A percentile compares a stretch with the other conserved stretches of the same genome.
These are phyloP conservation scores for Cotesia congregata DNA, from an alignment of 2,888 invertebrate genomes.

Conservation along the genomic window DNA sequence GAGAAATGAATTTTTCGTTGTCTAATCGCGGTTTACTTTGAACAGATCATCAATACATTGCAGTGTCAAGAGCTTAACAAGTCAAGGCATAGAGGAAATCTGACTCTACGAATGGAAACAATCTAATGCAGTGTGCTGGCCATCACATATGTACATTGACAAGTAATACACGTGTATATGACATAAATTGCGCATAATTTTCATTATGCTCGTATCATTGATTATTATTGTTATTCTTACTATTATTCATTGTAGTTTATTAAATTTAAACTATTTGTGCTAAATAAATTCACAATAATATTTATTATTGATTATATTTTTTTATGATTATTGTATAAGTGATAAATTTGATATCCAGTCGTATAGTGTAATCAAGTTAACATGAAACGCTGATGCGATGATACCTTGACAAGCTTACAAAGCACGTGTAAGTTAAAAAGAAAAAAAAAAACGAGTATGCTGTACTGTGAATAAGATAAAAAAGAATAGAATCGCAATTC, in stretches of 20 bases:
- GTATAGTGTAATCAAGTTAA: background rate
- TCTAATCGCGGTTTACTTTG: constrained; percentile 19
- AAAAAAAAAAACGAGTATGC: background rate
- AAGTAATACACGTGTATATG: constrained; percentile 33
- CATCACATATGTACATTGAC: constrained; percentile 31
- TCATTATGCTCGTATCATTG: background rate
- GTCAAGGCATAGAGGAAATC: constrained; percentile 27
- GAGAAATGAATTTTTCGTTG: constrained; percentile 30
- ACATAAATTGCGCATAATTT: constrained; percentile 27
- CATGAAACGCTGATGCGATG: constrained; percentile 12
- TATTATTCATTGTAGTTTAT: background rate
- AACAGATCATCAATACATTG: constrained; percentile 16
- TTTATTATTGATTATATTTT: background rate
- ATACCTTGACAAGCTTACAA: background rate
- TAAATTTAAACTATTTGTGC: background rate
- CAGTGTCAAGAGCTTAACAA: constrained; percentile 23
- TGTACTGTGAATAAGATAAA: background rate
- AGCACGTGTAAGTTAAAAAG: constrained; percentile 9
- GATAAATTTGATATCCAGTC: background rate
- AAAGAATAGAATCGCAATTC: background rate
- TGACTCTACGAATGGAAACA: constrained; percentile 22
- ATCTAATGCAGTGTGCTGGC: constrained; percentile 26
- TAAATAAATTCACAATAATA: background rate
- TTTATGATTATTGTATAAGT: background rate
- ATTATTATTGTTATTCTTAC: background rate